Percentiles rank a stretch among this genome's conserved stretches.
Conservation (phyloP, 2,113 vertebrate genomes). For the Montifringilla adamsi region DNA sequence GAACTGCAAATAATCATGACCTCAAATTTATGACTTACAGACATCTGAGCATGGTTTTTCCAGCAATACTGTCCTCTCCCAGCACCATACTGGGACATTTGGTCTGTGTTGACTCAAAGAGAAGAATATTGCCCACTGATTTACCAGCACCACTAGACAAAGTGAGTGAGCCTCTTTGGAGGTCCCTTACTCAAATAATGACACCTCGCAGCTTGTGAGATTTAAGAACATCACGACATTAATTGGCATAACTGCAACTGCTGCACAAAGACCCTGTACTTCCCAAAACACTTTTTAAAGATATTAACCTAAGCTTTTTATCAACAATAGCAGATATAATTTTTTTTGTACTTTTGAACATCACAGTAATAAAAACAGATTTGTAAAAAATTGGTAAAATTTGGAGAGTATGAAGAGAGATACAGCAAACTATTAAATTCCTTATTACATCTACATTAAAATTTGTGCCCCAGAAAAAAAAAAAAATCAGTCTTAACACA, state of each 20-base stretch:
- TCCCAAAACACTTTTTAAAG: not conserved
- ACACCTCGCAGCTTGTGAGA: not conserved
- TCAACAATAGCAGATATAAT: not conserved
- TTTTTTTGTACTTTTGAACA: not conserved
- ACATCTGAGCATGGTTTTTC: constrained; percentile 1
- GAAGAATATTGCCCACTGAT: not conserved
- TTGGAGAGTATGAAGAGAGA: constrained; percentile 25
- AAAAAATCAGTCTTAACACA: not conserved
- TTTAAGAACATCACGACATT: not conserved
- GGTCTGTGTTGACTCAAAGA: not conserved
- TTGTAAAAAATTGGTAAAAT: not conserved
- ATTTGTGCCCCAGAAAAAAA: not conserved
- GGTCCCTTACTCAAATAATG: not conserved
- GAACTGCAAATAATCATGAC: constrained; percentile 48
- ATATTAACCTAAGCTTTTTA: not conserved
- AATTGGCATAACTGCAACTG: not conserved
- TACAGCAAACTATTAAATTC: constrained; percentile 21
- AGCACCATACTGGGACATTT: constrained; percentile 18
- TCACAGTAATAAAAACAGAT: constrained; percentile 33
- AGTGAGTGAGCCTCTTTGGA: not conserved
- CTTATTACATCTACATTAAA: constrained; percentile 45
- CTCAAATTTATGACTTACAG: constrained; percentile 39
- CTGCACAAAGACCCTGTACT: not conserved
- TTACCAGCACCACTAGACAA: not conserved
- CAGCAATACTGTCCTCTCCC: constrained; percentile 9